phyloP scores from a whole-genome alignment of 2,797 vertebrate genomes.

The Crenuchus spilurus region DNA sequence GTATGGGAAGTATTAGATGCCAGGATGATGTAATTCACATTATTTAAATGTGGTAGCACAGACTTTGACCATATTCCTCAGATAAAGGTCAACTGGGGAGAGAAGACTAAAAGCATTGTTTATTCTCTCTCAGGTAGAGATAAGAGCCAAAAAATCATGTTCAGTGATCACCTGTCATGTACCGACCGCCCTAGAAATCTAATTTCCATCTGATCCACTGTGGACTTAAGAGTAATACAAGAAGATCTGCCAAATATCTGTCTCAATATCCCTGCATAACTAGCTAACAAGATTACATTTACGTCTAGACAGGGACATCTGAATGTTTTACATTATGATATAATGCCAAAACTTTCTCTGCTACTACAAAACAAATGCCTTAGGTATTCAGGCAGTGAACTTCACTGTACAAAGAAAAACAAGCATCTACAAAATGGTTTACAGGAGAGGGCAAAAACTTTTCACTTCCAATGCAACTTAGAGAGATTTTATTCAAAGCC shows the following conservation, averaged over 20 bases:
- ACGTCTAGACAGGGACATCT: neutral
- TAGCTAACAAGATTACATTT: neutral
- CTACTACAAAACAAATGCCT: too few species aligned
- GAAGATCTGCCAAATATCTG: neutral
- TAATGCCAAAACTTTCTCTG: too few species aligned
- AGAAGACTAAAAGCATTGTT: neutral
- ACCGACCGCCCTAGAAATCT: neutral
- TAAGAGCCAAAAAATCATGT: neutral
- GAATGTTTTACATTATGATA: neutral
- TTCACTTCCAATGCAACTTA: too few species aligned
- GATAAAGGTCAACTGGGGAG: neutral
- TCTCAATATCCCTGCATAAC: neutral
- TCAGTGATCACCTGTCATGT: neutral
- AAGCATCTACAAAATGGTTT: too few species aligned
- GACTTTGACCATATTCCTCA: too few species aligned
- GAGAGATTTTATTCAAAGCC: too few species aligned
- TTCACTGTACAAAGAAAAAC: too few species aligned
- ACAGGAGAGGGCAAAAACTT: too few species aligned
- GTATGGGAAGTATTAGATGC: too few species aligned
- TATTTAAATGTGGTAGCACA: too few species aligned
- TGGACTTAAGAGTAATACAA: neutral
- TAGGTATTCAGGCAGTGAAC: too few species aligned
- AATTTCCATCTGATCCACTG: neutral
- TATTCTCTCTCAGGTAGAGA: neutral
- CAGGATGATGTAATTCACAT: too few species aligned